Base-by-base conservation (phyloP, 2,113 vertebrate genomes). In the Malurus alboscapulatus region DNA sequence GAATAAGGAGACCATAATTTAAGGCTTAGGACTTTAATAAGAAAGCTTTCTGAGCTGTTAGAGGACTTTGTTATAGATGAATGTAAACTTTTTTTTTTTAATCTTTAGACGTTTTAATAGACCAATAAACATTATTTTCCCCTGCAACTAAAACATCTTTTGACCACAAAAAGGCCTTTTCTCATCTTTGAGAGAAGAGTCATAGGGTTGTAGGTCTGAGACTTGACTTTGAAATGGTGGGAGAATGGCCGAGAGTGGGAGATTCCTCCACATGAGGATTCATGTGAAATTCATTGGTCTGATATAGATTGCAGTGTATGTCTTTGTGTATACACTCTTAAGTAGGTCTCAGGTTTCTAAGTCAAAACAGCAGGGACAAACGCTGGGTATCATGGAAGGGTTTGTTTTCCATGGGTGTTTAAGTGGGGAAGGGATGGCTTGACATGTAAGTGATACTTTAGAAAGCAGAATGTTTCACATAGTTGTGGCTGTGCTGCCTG, bases 401-500 rank as follows among this genome's bases (percentile, higher is more conserved):
- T 66, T 72, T 92, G 58, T 94, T 71, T 96, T 66, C 44, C 22
- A 2, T 53, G 59, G 21, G 2, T 29, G 12, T 76, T 76, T 83
- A 83, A 87, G 63, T 34, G 54, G 71, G 40, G 40, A 69, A 62
- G 50, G 54, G 78, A 68, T 82, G 50, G 8, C n/a, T 88, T 84
- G 63, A 89, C 74, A 51, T 62, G n/a, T 79, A 84, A 95, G 47
- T 25, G 84, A 79, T 91, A 75, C 36, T 92, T 76, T 5, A 65
- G 63, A 91, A 87, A 82, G 74, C 12, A 62, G 84, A 71, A 85
- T 94, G 87, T 55, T 94, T 92, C 27, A n/a, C 89, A 80, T 89
- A 83, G 34, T 57, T 90, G 89, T 89, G 89, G 78, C 57, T 2
- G 2, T 0, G 0, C 66, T 79, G 77, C 40, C 65, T 2, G 3